Evolutionary conservation across 2,888 invertebrate species (phyloP).

Genomic region (Drosophila rellima): DNA sequence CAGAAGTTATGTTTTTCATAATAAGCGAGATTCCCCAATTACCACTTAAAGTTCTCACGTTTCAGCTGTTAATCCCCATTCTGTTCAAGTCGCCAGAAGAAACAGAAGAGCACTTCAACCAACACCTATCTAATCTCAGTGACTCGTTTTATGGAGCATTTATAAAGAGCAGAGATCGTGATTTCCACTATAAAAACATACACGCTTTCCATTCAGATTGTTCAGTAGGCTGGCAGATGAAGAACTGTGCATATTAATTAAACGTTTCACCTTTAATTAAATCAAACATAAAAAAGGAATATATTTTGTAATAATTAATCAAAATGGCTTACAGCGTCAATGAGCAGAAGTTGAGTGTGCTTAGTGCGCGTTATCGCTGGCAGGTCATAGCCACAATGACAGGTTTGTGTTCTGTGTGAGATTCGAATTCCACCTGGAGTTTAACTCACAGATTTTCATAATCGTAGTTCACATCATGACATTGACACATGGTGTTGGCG

Average conservation of each 20-base stretch:
- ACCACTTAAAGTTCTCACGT: slow-evolving; percentile 22
- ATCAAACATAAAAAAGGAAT: background rate
- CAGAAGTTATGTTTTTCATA: slow-evolving; percentile 14
- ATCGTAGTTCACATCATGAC: slow-evolving; percentile 78
- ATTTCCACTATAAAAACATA: slow-evolving; percentile 60
- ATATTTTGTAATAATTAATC: slow-evolving; percentile 3
- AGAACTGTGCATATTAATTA: slow-evolving; percentile 16
- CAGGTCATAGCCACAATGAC: slow-evolving; percentile 72
- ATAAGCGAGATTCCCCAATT: slow-evolving; percentile 19
- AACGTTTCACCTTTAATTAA: background rate
- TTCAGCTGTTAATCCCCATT: slow-evolving; percentile 21
- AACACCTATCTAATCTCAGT: slow-evolving; percentile 58
- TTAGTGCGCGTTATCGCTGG: slow-evolving; percentile 65
- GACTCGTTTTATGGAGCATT: slow-evolving; percentile 44
- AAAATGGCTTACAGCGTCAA: slow-evolving; percentile 49
- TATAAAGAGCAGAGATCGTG: slow-evolving; percentile 25
- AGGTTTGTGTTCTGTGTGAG: slow-evolving; percentile 48
- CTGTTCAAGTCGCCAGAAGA: slow-evolving; percentile 12
- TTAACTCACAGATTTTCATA: background rate
- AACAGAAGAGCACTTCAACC: slow-evolving; percentile 4
- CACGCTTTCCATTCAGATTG: slow-evolving; percentile 18
- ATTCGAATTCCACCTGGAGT: background rate
- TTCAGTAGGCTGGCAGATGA: slow-evolving; percentile 48
- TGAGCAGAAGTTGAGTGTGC: slow-evolving; percentile 40
- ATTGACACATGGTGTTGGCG: slow-evolving; percentile 76